Percentiles rank a stretch among this genome's conserved stretches.
Evolutionary conservation across 2,113 vertebrate species (phyloP).

Genomic region (Aldabrachelys gigantea): DNA sequence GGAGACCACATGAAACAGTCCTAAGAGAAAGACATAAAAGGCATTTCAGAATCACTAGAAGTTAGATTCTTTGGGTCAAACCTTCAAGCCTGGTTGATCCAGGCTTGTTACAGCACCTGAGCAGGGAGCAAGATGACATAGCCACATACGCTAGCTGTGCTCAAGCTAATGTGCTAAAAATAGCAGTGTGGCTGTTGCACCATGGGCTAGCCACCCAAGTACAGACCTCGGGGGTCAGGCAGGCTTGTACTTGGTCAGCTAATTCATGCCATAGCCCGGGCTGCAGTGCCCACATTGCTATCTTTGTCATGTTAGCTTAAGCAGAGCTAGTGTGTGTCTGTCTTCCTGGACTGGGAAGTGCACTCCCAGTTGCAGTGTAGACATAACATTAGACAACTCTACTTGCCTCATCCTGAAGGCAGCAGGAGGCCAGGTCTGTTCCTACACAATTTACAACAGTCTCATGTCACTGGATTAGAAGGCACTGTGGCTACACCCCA

Average conservation of each 20-base stretch:
- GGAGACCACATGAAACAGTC: neutral
- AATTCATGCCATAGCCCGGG: neutral
- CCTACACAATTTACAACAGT: neutral
- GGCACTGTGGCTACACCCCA: neutral
- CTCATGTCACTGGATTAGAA: neutral
- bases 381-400: neutral
- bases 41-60: neutral
- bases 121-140: neutral
- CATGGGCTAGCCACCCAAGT: neutral
- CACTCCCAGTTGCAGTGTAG: neutral
- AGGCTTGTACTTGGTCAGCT: neutral
- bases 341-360: neutral
- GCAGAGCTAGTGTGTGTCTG: neutral
- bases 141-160: neutral
- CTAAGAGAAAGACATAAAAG: neutral
- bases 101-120: neutral
- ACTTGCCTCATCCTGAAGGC: neutral
- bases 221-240: neutral
- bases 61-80: neutral
- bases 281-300: neutral
- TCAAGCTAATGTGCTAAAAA: no score
- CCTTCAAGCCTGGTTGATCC: neutral
- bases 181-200: neutral
- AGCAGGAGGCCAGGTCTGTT: neutral
- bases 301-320: neutral